phyloP scores from a whole-genome alignment of 2,797 vertebrate species.

The Spizella passerina region DNA sequence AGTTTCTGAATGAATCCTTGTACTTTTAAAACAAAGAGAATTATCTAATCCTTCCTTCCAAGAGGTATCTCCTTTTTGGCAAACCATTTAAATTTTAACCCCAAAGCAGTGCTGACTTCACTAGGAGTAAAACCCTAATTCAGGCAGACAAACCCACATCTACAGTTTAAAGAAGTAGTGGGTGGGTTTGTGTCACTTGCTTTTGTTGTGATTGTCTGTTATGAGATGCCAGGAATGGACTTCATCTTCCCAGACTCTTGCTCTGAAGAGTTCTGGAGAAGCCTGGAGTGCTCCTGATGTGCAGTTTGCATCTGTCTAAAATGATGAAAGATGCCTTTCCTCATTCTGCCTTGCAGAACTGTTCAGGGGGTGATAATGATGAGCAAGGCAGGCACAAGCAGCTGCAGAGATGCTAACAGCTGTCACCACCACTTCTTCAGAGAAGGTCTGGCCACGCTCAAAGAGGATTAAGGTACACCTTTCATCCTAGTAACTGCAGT shows the following conservation, averaged over 20 bases:
- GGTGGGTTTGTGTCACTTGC: background rate
- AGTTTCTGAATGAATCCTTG: background rate
- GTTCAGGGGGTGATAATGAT: background rate
- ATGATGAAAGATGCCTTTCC: background rate
- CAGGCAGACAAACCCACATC: background rate
- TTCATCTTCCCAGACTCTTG: background rate
- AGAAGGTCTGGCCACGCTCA: background rate
- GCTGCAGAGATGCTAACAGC: background rate
- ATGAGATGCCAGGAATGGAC: background rate
- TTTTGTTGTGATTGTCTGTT: background rate
- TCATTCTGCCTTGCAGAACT: background rate
- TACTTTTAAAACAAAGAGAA: background rate
- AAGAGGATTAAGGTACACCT: background rate
- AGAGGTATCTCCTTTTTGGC: background rate
- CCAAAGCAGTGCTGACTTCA: background rate
- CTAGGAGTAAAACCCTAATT: background rate
- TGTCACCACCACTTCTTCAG: background rate
- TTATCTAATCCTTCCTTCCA: background rate
- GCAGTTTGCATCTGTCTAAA: background rate
- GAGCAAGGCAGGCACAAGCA: background rate
- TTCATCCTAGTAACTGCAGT: background rate
- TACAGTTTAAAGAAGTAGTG: background rate
- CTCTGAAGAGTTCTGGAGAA: background rate
- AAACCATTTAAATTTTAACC: background rate
- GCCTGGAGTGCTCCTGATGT: background rate